Evolutionary conservation across 1,140 invertebrate genomes (phyloP).

Genomic region (Belonocnema kinseyi): DNA sequence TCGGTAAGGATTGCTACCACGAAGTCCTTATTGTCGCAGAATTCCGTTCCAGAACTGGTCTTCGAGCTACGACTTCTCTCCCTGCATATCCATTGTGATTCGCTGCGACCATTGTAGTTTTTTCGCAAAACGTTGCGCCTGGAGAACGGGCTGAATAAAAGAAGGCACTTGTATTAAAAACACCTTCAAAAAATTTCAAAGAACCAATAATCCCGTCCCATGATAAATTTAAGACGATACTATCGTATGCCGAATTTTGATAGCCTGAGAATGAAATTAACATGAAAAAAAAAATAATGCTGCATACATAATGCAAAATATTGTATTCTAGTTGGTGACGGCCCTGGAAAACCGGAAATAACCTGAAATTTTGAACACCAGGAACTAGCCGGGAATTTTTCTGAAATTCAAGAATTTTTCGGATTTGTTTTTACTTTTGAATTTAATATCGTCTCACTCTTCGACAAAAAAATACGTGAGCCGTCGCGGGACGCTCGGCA

Average conservation of each 20-base stretch:
- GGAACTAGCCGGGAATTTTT: too few species aligned
- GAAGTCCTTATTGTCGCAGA: constrained; percentile 36
- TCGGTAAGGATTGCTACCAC: constrained; percentile 29
- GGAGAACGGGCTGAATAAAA: neutral
- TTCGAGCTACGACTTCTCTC: neutral
- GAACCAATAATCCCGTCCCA: neutral
- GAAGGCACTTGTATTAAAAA: constrained; percentile 17
- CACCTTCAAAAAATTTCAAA: neutral
- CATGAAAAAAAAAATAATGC: neutral
- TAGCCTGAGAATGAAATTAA: neutral
- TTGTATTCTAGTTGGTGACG: too few species aligned
- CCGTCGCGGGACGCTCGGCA: too few species aligned
- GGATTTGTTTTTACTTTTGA: too few species aligned
- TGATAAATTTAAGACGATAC: neutral
- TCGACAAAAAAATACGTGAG: too few species aligned
- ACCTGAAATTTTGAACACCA: too few species aligned
- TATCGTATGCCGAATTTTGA: neutral
- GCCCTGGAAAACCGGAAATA: too few species aligned
- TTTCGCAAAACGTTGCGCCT: constrained; percentile 4
- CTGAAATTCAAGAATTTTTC: too few species aligned
- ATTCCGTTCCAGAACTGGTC: neutral
- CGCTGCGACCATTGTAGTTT: constrained; percentile 30
- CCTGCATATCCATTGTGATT: constrained; percentile 29
- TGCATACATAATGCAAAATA: neutral
- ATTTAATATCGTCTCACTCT: too few species aligned